A percentile compares a stretch with the other conserved stretches of the same genome.
Conservation (phyloP, 2,797 vertebrate species). For the Ciconia nigra region DNA sequence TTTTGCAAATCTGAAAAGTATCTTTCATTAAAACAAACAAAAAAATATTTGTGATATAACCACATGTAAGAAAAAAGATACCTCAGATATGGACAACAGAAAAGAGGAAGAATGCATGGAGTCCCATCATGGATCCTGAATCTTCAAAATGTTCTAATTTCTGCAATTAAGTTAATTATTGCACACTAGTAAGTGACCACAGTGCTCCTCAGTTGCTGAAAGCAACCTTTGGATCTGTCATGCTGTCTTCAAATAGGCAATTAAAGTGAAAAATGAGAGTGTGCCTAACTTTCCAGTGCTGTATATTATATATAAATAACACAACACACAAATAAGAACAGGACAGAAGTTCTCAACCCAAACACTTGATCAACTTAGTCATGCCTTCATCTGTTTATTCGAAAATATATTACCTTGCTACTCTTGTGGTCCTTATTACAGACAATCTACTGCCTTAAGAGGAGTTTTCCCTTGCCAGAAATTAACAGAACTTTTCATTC, state of each 20-base stretch:
- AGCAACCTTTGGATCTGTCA: conserved; percentile 75
- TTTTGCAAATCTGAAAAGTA: neutral
- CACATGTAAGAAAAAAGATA: neutral
- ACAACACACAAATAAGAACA: conserved; percentile 49
- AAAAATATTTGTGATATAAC: neutral
- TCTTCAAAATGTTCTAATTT: conserved; percentile 40
- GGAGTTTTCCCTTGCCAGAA: neutral
- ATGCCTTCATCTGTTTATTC: conserved; percentile 39
- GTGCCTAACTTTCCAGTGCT: conserved; percentile 44
- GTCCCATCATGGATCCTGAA: neutral
- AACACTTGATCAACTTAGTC: conserved; percentile 60
- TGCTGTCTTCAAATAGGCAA: conserved; percentile 71
- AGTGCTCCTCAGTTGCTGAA: conserved; percentile 47
- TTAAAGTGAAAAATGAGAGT: conserved; percentile 79
- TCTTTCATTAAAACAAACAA: neutral
- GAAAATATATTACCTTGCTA: neutral
- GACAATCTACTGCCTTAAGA: neutral
- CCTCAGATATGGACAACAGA: neutral
- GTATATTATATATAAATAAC: conserved; percentile 52
- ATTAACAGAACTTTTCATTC: neutral
- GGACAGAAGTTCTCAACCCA: neutral
- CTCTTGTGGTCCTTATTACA: neutral
- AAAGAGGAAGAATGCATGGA: neutral
- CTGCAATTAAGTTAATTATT: conserved; percentile 71
- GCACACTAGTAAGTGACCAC: conserved; percentile 41